Conservation (phyloP, 2,797 vertebrate species). For the Caiman crocodilus region DNA sequence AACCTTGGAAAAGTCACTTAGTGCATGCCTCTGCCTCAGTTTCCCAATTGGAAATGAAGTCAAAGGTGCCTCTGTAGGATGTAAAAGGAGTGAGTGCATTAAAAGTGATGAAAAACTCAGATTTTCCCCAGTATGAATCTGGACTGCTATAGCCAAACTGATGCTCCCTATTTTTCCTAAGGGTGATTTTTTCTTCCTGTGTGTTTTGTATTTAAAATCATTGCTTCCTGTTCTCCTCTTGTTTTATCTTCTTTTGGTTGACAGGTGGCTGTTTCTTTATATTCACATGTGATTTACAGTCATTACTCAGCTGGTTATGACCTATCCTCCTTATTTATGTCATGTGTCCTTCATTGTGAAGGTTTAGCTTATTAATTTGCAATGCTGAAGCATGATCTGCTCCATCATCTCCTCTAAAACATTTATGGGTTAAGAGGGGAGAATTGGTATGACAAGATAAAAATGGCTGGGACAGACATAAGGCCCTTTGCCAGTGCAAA, state of each 20-base stretch:
- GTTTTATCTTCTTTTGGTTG: not conserved
- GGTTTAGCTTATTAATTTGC: not conserved
- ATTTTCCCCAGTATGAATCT: not conserved
- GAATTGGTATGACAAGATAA: not conserved
- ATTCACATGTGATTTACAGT: not conserved
- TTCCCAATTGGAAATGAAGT: not conserved
- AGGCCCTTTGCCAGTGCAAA: not conserved
- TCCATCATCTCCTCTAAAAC: not conserved
- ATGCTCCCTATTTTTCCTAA: fast-evolving
- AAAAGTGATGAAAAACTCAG: not conserved
- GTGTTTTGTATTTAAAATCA: not conserved
- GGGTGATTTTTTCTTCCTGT: not conserved
- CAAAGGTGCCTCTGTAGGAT: not conserved
- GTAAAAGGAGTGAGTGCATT: not conserved
- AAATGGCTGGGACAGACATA: not conserved
- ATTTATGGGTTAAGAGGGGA: not conserved
- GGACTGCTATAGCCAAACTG: not conserved
- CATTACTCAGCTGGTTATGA: not conserved
- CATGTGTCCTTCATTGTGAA: not conserved
- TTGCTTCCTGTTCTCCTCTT: fast-evolving
- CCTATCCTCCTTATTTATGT: not conserved
- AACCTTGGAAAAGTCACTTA: not conserved
- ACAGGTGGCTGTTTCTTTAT: not conserved
- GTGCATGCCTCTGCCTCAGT: not conserved
- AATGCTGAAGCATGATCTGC: not conserved